phyloP scores from a whole-genome alignment of 2,113 vertebrate genomes.

The Ammodytes marinus region DNA sequence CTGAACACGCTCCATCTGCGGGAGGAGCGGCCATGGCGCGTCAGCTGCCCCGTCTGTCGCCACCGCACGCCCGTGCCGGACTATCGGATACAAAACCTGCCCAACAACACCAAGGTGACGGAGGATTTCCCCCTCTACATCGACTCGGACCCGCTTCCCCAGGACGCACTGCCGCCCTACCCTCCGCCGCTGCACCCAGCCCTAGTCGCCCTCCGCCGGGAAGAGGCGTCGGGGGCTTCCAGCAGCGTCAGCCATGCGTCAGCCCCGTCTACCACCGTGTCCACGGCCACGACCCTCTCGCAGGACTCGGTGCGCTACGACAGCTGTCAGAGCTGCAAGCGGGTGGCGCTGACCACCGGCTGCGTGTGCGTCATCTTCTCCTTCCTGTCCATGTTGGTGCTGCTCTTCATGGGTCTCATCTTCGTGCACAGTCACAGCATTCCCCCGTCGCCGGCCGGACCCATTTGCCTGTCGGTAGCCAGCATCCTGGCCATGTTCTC shows the following conservation, averaged over 20 bases:
- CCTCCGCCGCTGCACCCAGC: slow-evolving; percentile 85
- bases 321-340: slow-evolving; percentile 93
- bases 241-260: slow-evolving; percentile 66
- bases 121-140: slow-evolving; percentile 90
- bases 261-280: slow-evolving; percentile 82
- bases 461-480: slow-evolving; percentile 92
- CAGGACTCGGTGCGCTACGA: slow-evolving; percentile 88
- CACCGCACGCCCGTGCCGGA: slow-evolving; percentile 93
- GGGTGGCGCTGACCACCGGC: slow-evolving; percentile 91
- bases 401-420: slow-evolving; percentile 95
- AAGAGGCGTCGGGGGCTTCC: slow-evolving; percentile 78
- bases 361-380: slow-evolving; percentile 95
- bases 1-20: slow-evolving; percentile 91
- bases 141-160: slow-evolving; percentile 89
- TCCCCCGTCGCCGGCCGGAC: slow-evolving; percentile 91
- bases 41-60: slow-evolving; percentile 93
- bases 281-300: slow-evolving; percentile 88
- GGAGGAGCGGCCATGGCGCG: slow-evolving; percentile 85
- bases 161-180: slow-evolving; percentile 88
- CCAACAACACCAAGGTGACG: slow-evolving; percentile 93
- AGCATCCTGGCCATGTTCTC: slow-evolving; percentile 95
- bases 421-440: slow-evolving; percentile 93
- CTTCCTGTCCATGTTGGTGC: slow-evolving; percentile 93
- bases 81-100: slow-evolving; percentile 90
- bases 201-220: slow-evolving; percentile 82